phyloP scores from a whole-genome alignment of 2,888 invertebrate species.

The Andrena bicolor region DNA sequence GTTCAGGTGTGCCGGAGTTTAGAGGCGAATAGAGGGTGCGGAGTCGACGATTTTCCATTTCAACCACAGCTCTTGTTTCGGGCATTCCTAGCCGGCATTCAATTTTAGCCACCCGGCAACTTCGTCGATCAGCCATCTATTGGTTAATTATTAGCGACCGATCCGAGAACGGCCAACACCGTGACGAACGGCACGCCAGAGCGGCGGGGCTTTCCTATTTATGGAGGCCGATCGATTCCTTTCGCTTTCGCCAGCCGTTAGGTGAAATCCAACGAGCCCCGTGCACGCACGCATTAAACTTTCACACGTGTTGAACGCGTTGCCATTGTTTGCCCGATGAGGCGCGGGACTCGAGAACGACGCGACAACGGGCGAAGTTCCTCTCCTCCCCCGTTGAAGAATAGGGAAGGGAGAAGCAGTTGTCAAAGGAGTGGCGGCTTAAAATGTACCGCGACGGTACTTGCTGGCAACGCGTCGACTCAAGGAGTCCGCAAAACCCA shows the following conservation, averaged over 20 bases:
- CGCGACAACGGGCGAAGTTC: not conserved
- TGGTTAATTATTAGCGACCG: conserved; percentile 8
- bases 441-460: not conserved
- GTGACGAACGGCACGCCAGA: conserved; percentile 39
- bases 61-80: not conserved
- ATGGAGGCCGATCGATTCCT: conserved; percentile 45
- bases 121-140: not conserved
- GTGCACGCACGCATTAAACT: conserved; percentile 30
- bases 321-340: not conserved
- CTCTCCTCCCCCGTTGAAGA: no score
- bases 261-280: conserved; percentile 24
- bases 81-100: not conserved
- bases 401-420: not conserved
- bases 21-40: not conserved
- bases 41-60: not conserved
- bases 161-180: conserved; percentile 17
- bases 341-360: not conserved
- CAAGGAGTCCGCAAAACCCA: conserved; percentile 31
- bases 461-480: conserved; percentile 17
- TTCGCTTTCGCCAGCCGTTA: conserved; percentile 51
- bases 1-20: not conserved
- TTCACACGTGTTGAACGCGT: conserved; percentile 19
- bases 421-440: not conserved
- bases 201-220: conserved; percentile 39
- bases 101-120: not conserved